Evolutionary conservation across 35 echinoderm and acorn worm species (phyloP), one percentile per base, ranked within the genome.

Genomic region (Ophiothrix spiculata): DNA sequence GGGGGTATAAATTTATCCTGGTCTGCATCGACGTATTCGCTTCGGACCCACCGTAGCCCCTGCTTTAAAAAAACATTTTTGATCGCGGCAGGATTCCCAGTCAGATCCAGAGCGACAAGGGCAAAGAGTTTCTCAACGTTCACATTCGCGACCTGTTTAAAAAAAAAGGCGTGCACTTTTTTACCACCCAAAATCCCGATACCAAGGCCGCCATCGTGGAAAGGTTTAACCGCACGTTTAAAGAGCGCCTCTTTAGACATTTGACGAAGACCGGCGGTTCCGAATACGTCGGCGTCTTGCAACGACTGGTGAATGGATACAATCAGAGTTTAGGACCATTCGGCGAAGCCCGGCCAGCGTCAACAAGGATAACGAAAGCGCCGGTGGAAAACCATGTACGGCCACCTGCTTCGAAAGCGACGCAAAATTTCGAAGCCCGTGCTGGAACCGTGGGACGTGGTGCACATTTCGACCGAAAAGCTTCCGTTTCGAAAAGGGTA

Each of bases 81-180:
- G 60, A 28, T 21, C 39, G 31, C 35, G 75, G 11, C 35, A 39
- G 92, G 25, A 77, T 28, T 28, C 84, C 88, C 1, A 23, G 23
- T 33, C 63, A 80, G 56, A 35, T 89, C 19, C 87, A 89, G 23
- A 74, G 79, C 1, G 88, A 91, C 76, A 91, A 75, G 75, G 88
- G 85, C 39, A 78, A 39, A 0, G 90, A 96, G 83, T 92, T 92
- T 80, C 88, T 64, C 17, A 96, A 96, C 75, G 79, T 75, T 41
- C 10, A 31, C n/a, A 21, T 96, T 75, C 93, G 89, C 37, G 23
- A 31, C 1, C 92, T 56, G 54, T 69, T 96, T 16, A 92, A 88
- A 78, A 39, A 86, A 28, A 75, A 81, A 80, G 80, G 38, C 38
- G 82, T 89, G 78, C 85, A 92, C 75, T 87, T 88, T 38, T 96